Conservation (phyloP, 1,140 invertebrate genomes). For the Trichonephila inaurata region DNA sequence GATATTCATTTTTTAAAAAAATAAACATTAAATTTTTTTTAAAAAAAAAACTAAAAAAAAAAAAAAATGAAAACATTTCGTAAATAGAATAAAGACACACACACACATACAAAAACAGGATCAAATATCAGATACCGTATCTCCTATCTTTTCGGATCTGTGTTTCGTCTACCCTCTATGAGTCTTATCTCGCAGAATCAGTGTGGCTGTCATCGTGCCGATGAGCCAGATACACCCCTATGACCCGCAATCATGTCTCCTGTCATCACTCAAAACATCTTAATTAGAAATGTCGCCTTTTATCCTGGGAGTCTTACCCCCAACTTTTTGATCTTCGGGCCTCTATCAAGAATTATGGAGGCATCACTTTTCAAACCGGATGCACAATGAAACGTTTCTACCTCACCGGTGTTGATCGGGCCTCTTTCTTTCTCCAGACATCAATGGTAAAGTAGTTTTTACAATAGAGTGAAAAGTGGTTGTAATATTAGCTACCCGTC, state of each 20-base stretch:
- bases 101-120: background rate
- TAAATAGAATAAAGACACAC: background rate
- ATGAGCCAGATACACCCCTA: constrained; percentile 7
- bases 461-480: constrained; percentile 11
- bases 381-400: background rate
- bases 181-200: constrained; percentile 17
- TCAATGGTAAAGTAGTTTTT: background rate
- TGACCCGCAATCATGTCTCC: constrained; percentile 28
- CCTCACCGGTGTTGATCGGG: background rate
- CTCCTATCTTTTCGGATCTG: constrained; percentile 19
- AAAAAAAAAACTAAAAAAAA: background rate
- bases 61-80: background rate
- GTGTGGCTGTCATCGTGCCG: constrained; percentile 25
- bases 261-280: constrained; percentile 36
- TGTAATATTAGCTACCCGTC: background rate
- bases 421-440: background rate
- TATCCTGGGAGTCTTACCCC: background rate
- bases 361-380: background rate
- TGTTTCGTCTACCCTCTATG: background rate
- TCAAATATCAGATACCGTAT: background rate
- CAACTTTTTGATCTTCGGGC: background rate
- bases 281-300: constrained; percentile 50
- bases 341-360: background rate
- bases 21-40: background rate
- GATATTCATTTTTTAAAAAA: no score